These are phyloP conservation scores for Cepaea hortensis DNA, from an alignment of 2,888 invertebrate species.

Conservation along the genomic window DNA sequence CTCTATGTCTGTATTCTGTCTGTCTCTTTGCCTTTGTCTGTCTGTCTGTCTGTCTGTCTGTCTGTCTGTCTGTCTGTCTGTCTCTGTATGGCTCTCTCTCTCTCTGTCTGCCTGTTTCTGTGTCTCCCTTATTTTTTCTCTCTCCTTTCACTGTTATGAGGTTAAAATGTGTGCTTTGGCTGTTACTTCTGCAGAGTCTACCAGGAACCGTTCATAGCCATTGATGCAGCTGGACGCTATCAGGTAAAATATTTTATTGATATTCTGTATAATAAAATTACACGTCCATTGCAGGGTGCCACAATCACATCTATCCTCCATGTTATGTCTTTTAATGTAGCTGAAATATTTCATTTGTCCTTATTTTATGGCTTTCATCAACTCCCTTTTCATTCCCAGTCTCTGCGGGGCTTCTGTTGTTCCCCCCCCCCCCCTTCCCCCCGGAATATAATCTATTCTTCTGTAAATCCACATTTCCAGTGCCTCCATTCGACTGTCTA, in stretches of 20 bases:
- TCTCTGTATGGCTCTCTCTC: background rate
- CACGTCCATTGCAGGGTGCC: too few species aligned
- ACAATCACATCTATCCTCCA: too few species aligned
- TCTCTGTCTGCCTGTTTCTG: background rate
- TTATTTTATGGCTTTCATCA: too few species aligned
- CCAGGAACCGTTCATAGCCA: slow-evolving; percentile 95
- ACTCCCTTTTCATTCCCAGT: too few species aligned
- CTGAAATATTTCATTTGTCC: too few species aligned
- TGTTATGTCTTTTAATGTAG: too few species aligned
- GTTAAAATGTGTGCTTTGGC: background rate
- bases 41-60: background rate
- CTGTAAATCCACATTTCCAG: too few species aligned
- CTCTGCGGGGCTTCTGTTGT: too few species aligned
- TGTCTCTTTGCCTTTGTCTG: background rate
- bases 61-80: background rate
- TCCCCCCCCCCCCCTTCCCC: too few species aligned
- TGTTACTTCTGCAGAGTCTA: slow-evolving; percentile 83
- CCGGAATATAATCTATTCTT: too few species aligned
- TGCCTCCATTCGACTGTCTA: too few species aligned
- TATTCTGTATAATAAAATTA: too few species aligned
- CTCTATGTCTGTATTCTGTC: background rate
- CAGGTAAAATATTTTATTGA: slow-evolving; percentile 59
- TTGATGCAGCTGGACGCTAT: slow-evolving; percentile 67
- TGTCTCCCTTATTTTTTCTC: background rate
- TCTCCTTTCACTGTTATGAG: background rate